Evolutionary conservation across 2,888 invertebrate genomes (phyloP), one percentile per base, ranked within the genome.

Genomic region (Cataglyphis albicans): DNA sequence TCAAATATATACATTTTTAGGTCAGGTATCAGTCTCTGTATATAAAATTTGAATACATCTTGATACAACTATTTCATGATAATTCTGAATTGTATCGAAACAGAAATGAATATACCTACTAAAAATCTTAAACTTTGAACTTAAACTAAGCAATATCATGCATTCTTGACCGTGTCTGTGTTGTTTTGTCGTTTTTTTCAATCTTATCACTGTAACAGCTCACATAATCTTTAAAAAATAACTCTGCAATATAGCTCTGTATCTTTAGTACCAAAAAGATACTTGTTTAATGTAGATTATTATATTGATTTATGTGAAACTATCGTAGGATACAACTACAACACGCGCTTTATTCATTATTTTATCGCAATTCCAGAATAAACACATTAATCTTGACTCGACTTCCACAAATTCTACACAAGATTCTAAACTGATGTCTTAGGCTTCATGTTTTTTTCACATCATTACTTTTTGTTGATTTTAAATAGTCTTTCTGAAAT

Each of bases 1-100:
- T 90, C 86, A 90, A 87, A 87, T 89, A 91, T 89, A 89, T 91
- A 92, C 90, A 92, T 38, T 91, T 92, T 91, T 91, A 92, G 91
- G 89, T 93, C 92, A 91, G 91, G 91, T 90, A 92, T 92, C 92
- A 92, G 92, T 93, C 92, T 92, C 92, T 91, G 91, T 92, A 90
- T 91, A 90, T 88, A 92, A 90, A 89, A 91, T 91, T 90, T 90
- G 89, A 91, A 91, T 90, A 90, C 85, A 88, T 90, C 87, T 88
- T 81, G 87, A 85, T 84, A 81, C 82, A 86, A 82, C 78, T 85
- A 84, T 73, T 76, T 83, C 82, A 76, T 78, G 61, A 84, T 78
- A 75, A 81, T 64, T 70, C 29, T 55, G 68, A 64, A 81, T 41
- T 64, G 70, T 44, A 70, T 81, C 64, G 61, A 83, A 83, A 83